phyloP scores from a whole-genome alignment of 2,797 vertebrate species.

The Lepilemur ruficaudatus region DNA sequence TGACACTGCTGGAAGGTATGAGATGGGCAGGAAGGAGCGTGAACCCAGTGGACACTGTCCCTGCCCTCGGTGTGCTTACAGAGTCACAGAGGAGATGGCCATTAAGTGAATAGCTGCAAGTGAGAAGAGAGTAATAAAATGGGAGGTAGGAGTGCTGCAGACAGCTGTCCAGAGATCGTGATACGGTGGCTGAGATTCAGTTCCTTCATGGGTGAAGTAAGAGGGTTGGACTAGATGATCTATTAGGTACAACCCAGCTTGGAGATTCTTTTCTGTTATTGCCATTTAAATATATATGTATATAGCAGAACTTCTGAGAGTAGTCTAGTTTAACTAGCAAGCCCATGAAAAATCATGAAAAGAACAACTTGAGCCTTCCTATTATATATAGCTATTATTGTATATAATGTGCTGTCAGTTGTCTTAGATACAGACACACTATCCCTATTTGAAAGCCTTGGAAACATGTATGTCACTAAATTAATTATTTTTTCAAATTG shows the following conservation, averaged over 20 bases:
- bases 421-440: not conserved
- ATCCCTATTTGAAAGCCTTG: not conserved
- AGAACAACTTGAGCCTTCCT: not conserved
- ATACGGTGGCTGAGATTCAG: accelerated
- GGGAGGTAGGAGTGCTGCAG: too few relatives aligned
- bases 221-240: not conserved
- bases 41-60: not conserved
- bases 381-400: not conserved
- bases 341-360: not conserved
- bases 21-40: not conserved
- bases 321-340: not conserved
- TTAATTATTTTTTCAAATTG: not conserved
- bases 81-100: not conserved
- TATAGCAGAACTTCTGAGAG: not conserved
- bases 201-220: not conserved
- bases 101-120: not conserved
- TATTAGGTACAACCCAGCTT: too few relatives aligned
- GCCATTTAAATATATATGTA: not conserved
- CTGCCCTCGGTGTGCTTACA: accelerated
- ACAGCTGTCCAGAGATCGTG: not conserved
- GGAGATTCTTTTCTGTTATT: not conserved
- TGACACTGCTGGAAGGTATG: not conserved
- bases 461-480: not conserved
- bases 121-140: not conserved
- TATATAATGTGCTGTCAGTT: not conserved